Base-by-base conservation (phyloP, 2,113 vertebrate genomes). In the Pyxicephalus adspersus region DNA sequence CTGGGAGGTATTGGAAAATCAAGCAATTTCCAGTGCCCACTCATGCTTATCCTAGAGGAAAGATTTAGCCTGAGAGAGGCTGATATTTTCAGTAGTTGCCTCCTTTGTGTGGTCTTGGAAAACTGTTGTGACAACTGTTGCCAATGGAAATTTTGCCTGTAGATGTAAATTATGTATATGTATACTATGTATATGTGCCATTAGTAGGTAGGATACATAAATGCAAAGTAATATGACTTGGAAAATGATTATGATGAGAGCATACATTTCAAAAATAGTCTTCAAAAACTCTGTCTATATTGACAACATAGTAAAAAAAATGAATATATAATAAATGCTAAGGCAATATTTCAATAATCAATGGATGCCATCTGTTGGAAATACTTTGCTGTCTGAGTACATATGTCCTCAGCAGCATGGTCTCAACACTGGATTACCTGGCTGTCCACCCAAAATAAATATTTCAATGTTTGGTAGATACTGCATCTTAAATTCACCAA, bases 71-170 rank as follows among this genome's bases (percentile, higher is more conserved):
- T 23, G 67, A 80, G 63, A 72, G 23, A 80, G 64, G 23, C 57
- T 72, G 67, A 72, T 58, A 72, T 80, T 57, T 71, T 80, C 77
- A 80, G 31, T 61, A 38, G 19, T 72, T 64, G 34, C 67, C 29
- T 72, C 28, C 77, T 80, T 80, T 60, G 31, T 66, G 20, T 80
- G 57, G 57, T 71, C 75, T 77, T 65, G 50, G 58, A 34, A 64
- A 64, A 52, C 34, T n/a, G 26, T 38, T 13, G n/a, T 20, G 25
- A 51, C 23, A 58, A 50, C n/a, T 61, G 17, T 26, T 20, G 25
- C 22, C 29, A 26, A 28, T 9, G 2, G 9, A 51, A 26, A 26
- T 45, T 2, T 45, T 45, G 38, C 38, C 38, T 45, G 8, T 45
- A 45, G 11, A 45, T 13, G 38, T 45, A 13, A 2, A 45, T 5